phyloP scores from a whole-genome alignment of 2,113 vertebrate genomes.

The Pycnonotus jocosus region DNA sequence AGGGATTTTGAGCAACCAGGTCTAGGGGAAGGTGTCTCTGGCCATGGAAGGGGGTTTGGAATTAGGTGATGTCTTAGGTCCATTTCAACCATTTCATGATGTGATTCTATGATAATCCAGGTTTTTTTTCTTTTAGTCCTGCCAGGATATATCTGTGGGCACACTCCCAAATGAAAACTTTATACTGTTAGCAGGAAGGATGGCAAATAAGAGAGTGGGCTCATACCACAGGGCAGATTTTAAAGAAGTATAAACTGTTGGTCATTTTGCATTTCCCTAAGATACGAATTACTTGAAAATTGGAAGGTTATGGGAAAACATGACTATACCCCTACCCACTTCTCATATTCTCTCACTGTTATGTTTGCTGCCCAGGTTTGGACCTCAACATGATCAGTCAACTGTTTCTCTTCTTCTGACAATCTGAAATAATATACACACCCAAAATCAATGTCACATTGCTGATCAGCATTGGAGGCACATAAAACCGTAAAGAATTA shows the following conservation, averaged over 20 bases:
- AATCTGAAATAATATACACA: neutral
- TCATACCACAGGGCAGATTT: neutral
- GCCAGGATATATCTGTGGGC: rapidly evolving
- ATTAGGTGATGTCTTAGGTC: neutral
- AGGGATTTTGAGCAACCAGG: neutral
- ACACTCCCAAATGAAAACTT: neutral
- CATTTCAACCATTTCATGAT: neutral
- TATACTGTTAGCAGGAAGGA: neutral
- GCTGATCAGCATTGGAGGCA: neutral
- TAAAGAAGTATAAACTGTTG: neutral
- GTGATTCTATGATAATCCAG: neutral
- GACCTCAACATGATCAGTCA: neutral
- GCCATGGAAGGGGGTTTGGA: neutral
- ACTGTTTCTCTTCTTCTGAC: neutral
- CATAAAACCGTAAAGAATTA: neutral
- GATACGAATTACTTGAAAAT: neutral
- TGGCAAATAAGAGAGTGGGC: neutral
- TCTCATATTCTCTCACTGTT: neutral
- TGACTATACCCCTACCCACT: neutral
- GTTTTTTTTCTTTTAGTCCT: neutral
- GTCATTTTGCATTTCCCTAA: neutral
- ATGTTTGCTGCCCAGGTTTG: neutral
- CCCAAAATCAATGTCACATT: neutral
- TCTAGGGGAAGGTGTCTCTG: neutral
- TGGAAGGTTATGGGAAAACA: neutral